These are phyloP conservation scores for Mastacembelus armatus DNA, from an alignment of 2,797 vertebrate species.

Conservation along the genomic window DNA sequence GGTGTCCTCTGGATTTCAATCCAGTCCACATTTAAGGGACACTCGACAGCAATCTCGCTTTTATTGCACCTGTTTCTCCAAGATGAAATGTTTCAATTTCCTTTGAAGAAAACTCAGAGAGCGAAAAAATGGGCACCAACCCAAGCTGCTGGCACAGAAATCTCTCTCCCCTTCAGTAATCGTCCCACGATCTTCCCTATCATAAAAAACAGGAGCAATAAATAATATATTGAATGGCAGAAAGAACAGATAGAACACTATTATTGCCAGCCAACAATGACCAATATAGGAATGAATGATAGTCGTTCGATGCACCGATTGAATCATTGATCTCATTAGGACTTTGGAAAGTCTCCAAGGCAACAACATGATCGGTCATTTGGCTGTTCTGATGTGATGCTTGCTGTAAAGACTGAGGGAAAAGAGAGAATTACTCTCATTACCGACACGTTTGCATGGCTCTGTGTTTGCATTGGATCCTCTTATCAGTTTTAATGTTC, in stretches of 20 bases:
- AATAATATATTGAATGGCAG: conserved; percentile 67
- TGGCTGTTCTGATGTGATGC: conserved; percentile 39
- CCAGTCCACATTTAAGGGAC: conserved; percentile 64
- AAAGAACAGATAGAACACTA: conserved; percentile 55
- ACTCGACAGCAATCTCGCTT: conserved; percentile 69
- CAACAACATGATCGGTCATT: conserved; percentile 55
- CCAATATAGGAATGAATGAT: conserved; percentile 70
- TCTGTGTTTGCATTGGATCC: not conserved
- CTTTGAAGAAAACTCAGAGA: conserved; percentile 58
- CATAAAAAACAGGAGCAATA: conserved; percentile 65
- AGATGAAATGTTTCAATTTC: conserved; percentile 83
- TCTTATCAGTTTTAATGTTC: not conserved
- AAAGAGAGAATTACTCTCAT: conserved; percentile 3
- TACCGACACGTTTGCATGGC: conserved; percentile 10
- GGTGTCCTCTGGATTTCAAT: conserved; percentile 71
- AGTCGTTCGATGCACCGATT: conserved; percentile 72
- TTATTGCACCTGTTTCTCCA: conserved; percentile 74
- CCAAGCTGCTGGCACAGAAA: conserved; percentile 55
- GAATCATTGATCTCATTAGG: conserved; percentile 67
- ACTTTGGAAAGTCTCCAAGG: conserved; percentile 62
- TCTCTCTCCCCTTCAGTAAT: conserved; percentile 63
- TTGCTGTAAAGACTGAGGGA: conserved; percentile 22
- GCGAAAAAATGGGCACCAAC: conserved; percentile 43
- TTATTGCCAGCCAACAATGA: conserved; percentile 65
- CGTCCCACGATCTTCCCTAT: conserved; percentile 49